These are phyloP conservation scores for Piprites chloris DNA, from an alignment of 2,113 vertebrate genomes.

Conservation along the genomic window DNA sequence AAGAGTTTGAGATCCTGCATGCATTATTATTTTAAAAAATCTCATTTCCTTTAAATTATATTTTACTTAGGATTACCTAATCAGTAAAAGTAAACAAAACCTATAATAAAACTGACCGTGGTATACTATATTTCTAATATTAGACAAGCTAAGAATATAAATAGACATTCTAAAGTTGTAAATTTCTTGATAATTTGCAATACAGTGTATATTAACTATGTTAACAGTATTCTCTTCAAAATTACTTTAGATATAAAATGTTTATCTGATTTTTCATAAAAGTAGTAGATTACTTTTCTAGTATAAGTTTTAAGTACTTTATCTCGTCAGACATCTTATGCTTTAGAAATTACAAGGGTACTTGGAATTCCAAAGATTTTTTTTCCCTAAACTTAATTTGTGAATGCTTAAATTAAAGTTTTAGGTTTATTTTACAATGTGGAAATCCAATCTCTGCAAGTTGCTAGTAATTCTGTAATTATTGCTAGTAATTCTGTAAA, in stretches of 20 bases:
- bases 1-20: background rate
- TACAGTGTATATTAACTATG: background rate
- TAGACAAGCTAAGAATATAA: background rate
- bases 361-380: background rate
- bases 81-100: background rate
- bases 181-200: background rate
- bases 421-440: background rate
- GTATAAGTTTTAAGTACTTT: background rate
- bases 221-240: background rate
- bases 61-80: background rate
- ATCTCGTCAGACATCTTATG: background rate
- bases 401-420: background rate
- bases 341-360: background rate
- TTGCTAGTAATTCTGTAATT: background rate
- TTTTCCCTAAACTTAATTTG: background rate
- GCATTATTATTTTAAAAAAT: background rate
- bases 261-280: background rate
- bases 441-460: background rate
- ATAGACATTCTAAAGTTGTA: background rate
- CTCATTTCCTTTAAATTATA: background rate
- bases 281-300: background rate
- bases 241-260: background rate
- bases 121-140: background rate
- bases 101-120: background rate
- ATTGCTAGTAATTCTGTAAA: background rate